Base-by-base conservation (phyloP, 2,797 vertebrate species). In the Pseudotriccus pelzelni region DNA sequence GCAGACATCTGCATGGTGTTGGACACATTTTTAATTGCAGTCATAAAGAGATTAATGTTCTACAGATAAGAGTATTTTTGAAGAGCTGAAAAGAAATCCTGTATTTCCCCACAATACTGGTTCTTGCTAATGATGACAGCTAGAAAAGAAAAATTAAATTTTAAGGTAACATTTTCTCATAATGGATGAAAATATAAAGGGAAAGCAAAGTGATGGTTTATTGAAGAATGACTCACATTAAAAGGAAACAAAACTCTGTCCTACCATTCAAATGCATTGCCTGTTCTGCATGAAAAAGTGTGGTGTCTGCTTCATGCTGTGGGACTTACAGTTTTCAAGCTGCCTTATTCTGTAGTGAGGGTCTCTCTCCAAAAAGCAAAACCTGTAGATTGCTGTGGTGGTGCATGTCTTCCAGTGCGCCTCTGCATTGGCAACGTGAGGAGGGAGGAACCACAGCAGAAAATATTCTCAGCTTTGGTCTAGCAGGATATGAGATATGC, bases 11-110 rank as follows among this genome's bases (percentile, higher is more conserved):
- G 64, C 19, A 22, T 49, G 18, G 7, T 56, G 10, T 69, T 93
- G 30, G 62, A 68, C 30, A 53, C 4, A 50, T 78, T 86, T 91
- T 86, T 72, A 95, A 78, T 78, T 91, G 37, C 27, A 78, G 19
- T 67, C 56, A 72, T 68, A 75, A 74, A 44, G 23, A 72, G 46
- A 74, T 64, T 70, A 60, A 77, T 70, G 4, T 81, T 59, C 49
- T 93, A 60, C 28, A 58, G 32, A 36, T 16, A 68, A 7, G 2
- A 72, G 41, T 64, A 30, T 37, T 74, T 94, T 67, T 63, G 6
- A 52, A 70, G 32, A 77, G 10, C 13, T 80, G 18, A 41, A 77
- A 80, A 76, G 6, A 67, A 59, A 47, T 47, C 14, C 12, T 75
- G 2, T n/a, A 16, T 78, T 87, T 84, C 8, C 22, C 34, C 80